Base-by-base conservation (phyloP, 2,113 vertebrate species). In the Piprites chloris region DNA sequence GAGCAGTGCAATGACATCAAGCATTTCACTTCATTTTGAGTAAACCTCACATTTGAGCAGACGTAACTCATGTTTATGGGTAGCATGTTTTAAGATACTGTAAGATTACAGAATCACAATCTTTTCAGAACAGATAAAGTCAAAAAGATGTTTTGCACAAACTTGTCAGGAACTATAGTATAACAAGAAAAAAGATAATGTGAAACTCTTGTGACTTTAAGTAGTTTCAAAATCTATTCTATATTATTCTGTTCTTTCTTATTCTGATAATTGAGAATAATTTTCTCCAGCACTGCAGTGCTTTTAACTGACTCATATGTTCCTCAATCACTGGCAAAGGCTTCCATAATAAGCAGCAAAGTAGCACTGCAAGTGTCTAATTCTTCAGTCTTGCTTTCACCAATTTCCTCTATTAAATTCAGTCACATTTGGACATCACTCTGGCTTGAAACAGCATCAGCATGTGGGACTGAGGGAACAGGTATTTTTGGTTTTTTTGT, bases 271-370 rank as follows among this genome's bases (percentile, higher is more conserved):
- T 52, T 93, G 72, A 90, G 78, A 94, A 85, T 44, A 4, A 96
- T 94, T 90, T 95, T 88, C 87, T 72, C 33, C 52, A 94, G 85
- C 39, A 81, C 47, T 78, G 80, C 37, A 74, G 61, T 65, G 73
- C 88, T 96, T 92, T 96, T 87, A 96, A 93, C 92, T 94, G 92
- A 94, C 93, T 94, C 93, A 96, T 77, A 63, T 3, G 5, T n/a
- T 89, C 52, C 76, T 94, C 90, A 85, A n/a, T 83, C 81, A 90
- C 35, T 0, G 0, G 55, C 27, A 77, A 73, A 88, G 47, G 15
- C 67, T 84, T 90, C 87, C 75, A 81, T 86, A 92, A 88, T 72
- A 84, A 96, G 72, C 52, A 89, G 73, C 62, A 72, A 77, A 86
- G 27, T 44, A 80, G 39, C 41, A 88, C 61, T 81, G 49, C 82